These are phyloP conservation scores for Tangara arthus DNA, from an alignment of 2,797 vertebrate genomes.

Conservation along the genomic window DNA sequence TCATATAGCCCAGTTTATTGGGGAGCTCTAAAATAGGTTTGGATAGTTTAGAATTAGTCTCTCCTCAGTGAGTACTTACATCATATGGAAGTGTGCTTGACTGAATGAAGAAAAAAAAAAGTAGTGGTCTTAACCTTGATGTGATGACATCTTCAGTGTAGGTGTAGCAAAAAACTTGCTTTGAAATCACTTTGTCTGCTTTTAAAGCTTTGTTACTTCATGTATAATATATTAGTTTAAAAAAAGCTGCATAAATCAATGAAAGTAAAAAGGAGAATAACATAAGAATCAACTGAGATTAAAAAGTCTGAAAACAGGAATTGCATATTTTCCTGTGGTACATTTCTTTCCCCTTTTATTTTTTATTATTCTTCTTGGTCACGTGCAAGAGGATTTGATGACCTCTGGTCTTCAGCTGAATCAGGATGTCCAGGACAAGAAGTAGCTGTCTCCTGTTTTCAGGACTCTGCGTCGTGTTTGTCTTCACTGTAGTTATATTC, in stretches of 20 bases:
- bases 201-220: conserved; percentile 8
- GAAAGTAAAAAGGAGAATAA: conserved; percentile 9
- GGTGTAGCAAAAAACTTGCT: background rate
- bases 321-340: background rate
- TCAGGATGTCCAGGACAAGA: conserved; percentile 48
- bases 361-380: background rate
- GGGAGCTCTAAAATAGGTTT: background rate
- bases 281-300: background rate
- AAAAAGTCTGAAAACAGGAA: background rate
- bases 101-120: background rate
- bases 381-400: conserved; percentile 31
- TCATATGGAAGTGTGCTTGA: background rate
- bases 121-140: background rate
- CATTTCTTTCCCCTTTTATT: background rate
- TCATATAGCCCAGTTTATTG: background rate
- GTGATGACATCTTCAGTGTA: background rate
- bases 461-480: background rate
- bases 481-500: conserved; percentile 1
- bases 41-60: background rate
- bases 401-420: conserved; percentile 31
- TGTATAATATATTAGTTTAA: conserved; percentile 31
- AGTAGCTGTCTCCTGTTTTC: conserved; percentile 50
- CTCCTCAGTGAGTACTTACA: background rate
- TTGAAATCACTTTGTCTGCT: background rate
- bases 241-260: conserved; percentile 11